phyloP scores from a whole-genome alignment of 2,888 invertebrate genomes.

The Lasioglossum calceatum region DNA sequence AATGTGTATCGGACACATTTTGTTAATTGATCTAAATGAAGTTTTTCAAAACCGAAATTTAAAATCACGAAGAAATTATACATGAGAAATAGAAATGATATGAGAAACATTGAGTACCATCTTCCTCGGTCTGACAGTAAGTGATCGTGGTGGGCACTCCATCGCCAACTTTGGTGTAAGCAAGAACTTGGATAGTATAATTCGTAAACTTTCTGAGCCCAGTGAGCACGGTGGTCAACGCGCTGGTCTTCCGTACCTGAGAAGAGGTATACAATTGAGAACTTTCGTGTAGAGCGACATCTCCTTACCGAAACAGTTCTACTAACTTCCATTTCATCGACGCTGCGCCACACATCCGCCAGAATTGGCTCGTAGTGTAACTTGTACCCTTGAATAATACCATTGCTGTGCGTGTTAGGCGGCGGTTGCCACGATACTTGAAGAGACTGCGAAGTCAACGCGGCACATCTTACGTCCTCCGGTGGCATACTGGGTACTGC shows the following conservation, averaged over 20 bases:
- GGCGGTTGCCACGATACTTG: constrained; percentile 93
- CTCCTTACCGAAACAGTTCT: constrained; percentile 15
- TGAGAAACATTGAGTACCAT: constrained; percentile 85
- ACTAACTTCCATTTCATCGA: constrained; percentile 82
- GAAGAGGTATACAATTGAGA: background rate
- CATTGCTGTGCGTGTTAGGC: constrained; percentile 90
- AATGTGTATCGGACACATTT: too few relatives aligned
- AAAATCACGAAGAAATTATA: too few relatives aligned
- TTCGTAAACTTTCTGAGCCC: constrained; percentile 91
- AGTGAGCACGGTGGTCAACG: constrained; percentile 89
- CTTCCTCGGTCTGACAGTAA: constrained; percentile 92
- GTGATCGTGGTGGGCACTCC: constrained; percentile 89
- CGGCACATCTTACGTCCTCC: constrained; percentile 90
- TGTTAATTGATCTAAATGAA: too few relatives aligned
- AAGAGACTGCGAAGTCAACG: constrained; percentile 90
- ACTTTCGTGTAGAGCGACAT: background rate
- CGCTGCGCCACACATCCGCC: constrained; percentile 85
- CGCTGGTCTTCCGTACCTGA: constrained; percentile 87
- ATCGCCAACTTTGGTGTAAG: constrained; percentile 92
- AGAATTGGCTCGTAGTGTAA: constrained; percentile 89
- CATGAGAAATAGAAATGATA: too few relatives aligned
- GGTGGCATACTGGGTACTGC: constrained; percentile 92
- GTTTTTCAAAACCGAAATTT: too few relatives aligned
- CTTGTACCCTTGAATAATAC: constrained; percentile 91
- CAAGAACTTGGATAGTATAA: constrained; percentile 92